Evolutionary conservation across 64 coral and sea anemone genomes (phyloP).

Genomic region (Stylophora pistillata): DNA sequence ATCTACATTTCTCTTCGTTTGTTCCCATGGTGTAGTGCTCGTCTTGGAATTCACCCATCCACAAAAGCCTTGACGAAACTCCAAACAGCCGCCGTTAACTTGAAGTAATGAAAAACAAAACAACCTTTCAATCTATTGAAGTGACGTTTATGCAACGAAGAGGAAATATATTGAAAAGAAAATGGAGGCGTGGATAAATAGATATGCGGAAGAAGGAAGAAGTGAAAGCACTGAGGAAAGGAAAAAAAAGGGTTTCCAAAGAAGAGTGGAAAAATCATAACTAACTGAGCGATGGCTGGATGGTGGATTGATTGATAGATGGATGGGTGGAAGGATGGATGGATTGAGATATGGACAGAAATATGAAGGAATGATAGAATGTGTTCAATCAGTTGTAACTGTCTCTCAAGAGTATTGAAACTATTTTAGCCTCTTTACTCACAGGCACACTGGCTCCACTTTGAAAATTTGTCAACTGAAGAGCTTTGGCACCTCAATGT

Average conservation of each 20-base stretch:
- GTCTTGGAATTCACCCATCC: constrained; percentile 31
- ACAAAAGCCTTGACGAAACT: constrained; percentile 34
- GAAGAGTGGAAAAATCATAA: not conserved
- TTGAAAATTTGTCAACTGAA: not conserved
- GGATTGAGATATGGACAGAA: not conserved
- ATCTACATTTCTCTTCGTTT: not conserved
- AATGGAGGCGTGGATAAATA: not conserved
- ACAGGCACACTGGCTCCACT: not conserved
- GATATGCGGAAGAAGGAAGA: too few relatives aligned
- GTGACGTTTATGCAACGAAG: not conserved
- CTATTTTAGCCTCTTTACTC: not conserved
- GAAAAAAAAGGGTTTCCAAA: not conserved
- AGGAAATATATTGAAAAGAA: not conserved
- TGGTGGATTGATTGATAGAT: not conserved
- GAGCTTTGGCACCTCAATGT: constrained; percentile 14
- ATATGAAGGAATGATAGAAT: too few relatives aligned
- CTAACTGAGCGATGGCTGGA: not conserved
- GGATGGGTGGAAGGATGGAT: not conserved
- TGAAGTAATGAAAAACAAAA: not conserved
- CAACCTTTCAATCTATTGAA: not conserved
- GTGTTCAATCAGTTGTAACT: too few relatives aligned
- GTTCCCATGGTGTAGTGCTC: constrained; percentile 7
- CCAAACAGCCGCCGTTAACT: not conserved
- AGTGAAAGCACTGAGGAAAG: not conserved
- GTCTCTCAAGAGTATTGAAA: not conserved